Conservation (phyloP, 1,140 invertebrate species). For the Hormaphis cornu region DNA sequence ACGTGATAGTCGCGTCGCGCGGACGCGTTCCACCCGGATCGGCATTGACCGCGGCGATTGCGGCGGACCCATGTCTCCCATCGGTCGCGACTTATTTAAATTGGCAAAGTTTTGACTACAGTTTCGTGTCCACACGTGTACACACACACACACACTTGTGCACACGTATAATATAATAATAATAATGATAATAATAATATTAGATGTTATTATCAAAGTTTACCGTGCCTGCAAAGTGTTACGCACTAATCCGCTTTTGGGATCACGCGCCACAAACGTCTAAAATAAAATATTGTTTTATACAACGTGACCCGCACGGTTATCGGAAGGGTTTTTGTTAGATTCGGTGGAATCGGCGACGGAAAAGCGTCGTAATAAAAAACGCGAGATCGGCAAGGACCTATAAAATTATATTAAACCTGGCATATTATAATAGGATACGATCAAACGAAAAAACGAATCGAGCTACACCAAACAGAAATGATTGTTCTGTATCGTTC, state of each 20-base stretch:
- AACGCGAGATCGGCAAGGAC: no score
- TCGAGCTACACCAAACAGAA: no score
- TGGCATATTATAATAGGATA: no score
- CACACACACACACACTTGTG: no score
- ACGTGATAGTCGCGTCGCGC: no score
- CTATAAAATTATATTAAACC: no score
- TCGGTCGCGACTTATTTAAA: slow-evolving; percentile 4
- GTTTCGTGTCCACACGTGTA: not conserved
- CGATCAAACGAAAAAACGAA: no score
- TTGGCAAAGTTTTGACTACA: slow-evolving; percentile 18
- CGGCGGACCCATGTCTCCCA: not conserved
- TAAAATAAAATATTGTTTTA: not conserved
- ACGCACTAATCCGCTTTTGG: slow-evolving; percentile 20
- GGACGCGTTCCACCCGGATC: no score
- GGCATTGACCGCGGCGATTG: no score
- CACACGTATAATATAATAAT: not conserved
- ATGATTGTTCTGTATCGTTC: no score
- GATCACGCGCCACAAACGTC: slow-evolving; percentile 11
- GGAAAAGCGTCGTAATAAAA: not conserved
- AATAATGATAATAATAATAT: no score
- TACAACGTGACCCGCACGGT: no score
- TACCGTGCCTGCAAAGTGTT: not conserved
- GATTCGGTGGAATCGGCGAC: not conserved
- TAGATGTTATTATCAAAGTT: slow-evolving; percentile 25
- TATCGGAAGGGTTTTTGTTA: not conserved